Evolutionary conservation across 30 jellyfish, hydroid and myxozoan genomes (phyloP).

Genomic region (Pseudorhiza aurosa): DNA sequence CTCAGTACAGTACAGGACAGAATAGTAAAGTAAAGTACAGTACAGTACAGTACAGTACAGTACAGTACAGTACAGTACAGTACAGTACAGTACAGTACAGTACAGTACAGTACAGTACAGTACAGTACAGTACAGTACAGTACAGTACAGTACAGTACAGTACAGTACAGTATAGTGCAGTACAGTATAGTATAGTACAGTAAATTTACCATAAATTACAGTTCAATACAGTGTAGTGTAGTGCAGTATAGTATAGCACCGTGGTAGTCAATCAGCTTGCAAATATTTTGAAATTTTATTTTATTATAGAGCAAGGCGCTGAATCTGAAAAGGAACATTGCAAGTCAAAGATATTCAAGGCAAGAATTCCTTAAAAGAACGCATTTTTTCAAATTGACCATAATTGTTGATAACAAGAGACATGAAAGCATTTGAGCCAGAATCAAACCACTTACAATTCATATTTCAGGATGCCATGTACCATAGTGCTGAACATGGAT

Average conservation of each 20-base stretch:
- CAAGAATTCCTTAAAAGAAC: too few species aligned
- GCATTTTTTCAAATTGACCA: too few species aligned
- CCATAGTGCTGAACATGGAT: slow-evolving; percentile 63
- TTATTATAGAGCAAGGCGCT: not conserved
- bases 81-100: not conserved
- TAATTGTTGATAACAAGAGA: too few species aligned
- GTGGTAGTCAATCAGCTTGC: not conserved
- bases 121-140: not conserved
- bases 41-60: not conserved
- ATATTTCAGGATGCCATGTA: slow-evolving; percentile 54
- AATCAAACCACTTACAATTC: too few species aligned
- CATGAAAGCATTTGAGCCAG: too few species aligned
- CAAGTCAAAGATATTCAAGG: not conserved
- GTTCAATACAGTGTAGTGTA: not conserved
- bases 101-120: too few species aligned
- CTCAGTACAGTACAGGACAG: not conserved
- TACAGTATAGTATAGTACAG: not conserved
- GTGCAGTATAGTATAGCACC: not conserved
- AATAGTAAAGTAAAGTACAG: not conserved
- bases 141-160: not conserved
- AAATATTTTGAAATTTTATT: too few species aligned
- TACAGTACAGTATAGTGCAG: not conserved
- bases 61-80: not conserved
- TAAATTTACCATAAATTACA: too few species aligned
- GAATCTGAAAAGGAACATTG: not conserved